Conservation (phyloP, 2,888 invertebrate genomes). For the Coleophora flavipennella region DNA sequence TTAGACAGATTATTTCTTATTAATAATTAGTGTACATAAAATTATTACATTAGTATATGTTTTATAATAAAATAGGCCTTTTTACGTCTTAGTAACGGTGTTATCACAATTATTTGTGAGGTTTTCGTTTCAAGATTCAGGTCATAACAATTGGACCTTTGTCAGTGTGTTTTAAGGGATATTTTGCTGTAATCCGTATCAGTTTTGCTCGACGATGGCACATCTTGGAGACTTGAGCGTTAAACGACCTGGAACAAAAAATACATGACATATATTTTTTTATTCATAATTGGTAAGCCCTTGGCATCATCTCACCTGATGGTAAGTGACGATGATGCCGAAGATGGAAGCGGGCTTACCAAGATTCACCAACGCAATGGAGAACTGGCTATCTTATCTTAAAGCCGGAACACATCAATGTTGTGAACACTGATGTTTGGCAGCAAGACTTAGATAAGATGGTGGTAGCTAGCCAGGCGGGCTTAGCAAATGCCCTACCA, state of each 20-base stretch:
- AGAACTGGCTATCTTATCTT: too few relatives aligned
- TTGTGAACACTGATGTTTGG: too few relatives aligned
- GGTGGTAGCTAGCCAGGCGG: too few relatives aligned
- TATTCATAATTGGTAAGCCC: too few relatives aligned
- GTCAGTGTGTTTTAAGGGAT: background rate
- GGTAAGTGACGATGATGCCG: too few relatives aligned
- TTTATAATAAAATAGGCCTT: slow-evolving; percentile 7
- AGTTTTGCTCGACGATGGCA: background rate
- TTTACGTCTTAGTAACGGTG: slow-evolving; percentile 5
- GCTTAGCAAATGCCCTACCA: too few relatives aligned
- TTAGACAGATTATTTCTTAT: background rate
- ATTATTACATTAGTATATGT: background rate
- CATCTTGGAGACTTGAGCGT: background rate
- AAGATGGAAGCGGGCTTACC: too few relatives aligned
- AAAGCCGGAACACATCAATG: too few relatives aligned
- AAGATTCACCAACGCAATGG: too few relatives aligned
- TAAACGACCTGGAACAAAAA: background rate
- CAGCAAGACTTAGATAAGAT: too few relatives aligned
- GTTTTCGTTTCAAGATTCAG: slow-evolving; percentile 4
- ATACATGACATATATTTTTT: too few relatives aligned
- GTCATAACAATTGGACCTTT: slow-evolving; percentile 6
- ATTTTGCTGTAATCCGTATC: background rate
- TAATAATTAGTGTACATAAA: background rate
- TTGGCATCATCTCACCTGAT: too few relatives aligned
- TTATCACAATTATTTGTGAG: slow-evolving; percentile 8